These are phyloP conservation scores for Brachionus rotundiformis DNA, from an alignment of 1,140 invertebrate genomes.

Conservation along the genomic window DNA sequence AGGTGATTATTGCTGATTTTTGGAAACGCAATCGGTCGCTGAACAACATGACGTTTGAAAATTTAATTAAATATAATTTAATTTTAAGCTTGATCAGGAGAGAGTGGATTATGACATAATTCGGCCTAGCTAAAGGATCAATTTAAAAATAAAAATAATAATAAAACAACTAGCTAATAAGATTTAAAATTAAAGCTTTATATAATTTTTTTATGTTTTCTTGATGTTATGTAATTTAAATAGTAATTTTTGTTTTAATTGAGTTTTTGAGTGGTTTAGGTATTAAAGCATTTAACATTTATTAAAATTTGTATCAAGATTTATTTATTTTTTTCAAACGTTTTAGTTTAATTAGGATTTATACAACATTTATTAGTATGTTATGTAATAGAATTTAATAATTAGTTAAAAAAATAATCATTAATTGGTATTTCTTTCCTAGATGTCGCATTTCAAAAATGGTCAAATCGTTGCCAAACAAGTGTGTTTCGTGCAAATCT, in stretches of 20 bases:
- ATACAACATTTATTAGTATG: background rate
- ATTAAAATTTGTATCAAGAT: constrained; percentile 1
- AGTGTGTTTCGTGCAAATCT: no score
- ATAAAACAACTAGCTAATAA: no score
- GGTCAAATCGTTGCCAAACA: no score
- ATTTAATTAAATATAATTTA: background rate
- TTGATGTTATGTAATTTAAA: constrained; percentile 11
- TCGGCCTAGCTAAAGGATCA: background rate
- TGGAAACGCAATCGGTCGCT: constrained; percentile 9
- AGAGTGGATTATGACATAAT: background rate
- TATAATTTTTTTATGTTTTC: background rate
- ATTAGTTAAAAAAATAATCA: background rate
- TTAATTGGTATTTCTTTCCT: no score
- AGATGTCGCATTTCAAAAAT: no score
- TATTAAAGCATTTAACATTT: background rate
- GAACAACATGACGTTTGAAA: constrained; percentile 18
- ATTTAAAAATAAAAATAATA: no score
- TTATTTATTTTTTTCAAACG: background rate
- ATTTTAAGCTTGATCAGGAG: background rate
- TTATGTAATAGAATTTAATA: background rate
- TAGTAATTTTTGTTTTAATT: background rate
- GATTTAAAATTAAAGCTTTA: no score
- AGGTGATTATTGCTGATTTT: background rate
- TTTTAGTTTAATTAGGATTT: background rate
- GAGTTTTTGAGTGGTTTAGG: background rate